Conservation (phyloP, 2,113 vertebrate genomes). For the Gnathonemus echidnorhynchus region DNA sequence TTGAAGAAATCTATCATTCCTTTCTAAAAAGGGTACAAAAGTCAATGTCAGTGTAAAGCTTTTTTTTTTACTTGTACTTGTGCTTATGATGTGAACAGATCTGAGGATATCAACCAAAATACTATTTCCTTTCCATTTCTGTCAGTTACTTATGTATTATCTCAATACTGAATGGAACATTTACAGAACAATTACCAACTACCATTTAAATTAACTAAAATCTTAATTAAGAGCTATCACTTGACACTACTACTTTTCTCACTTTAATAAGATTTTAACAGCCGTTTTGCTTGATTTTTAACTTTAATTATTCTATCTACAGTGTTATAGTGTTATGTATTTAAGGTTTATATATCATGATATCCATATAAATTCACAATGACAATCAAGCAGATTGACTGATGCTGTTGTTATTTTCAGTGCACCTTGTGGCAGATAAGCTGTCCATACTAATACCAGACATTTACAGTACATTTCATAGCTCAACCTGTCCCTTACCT, state of each 20-base stretch:
- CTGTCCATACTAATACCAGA: constrained; percentile 56
- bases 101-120: neutral
- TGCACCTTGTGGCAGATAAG: constrained; percentile 43
- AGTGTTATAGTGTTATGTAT: neutral
- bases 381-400: constrained; percentile 49
- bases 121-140: constrained; percentile 6
- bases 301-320: neutral
- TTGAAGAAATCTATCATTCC: too few relatives aligned
- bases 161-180: constrained; percentile 6
- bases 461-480: constrained; percentile 43
- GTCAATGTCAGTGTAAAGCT: neutral
- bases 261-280: neutral
- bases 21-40: neutral
- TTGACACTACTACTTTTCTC: neutral
- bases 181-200: constrained; percentile 3
- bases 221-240: constrained; percentile 12
- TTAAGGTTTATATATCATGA: constrained; percentile 28
- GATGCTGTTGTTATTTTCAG: constrained; percentile 47
- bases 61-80: neutral
- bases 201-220: constrained; percentile 6
- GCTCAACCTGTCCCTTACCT: constrained; percentile 51
- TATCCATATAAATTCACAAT: constrained; percentile 41
- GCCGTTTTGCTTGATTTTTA: neutral
- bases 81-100: constrained; percentile 9
- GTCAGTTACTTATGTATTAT: constrained; percentile 3